phyloP scores from a whole-genome alignment of 2,888 invertebrate species.

The Drosophila peninsularis region DNA sequence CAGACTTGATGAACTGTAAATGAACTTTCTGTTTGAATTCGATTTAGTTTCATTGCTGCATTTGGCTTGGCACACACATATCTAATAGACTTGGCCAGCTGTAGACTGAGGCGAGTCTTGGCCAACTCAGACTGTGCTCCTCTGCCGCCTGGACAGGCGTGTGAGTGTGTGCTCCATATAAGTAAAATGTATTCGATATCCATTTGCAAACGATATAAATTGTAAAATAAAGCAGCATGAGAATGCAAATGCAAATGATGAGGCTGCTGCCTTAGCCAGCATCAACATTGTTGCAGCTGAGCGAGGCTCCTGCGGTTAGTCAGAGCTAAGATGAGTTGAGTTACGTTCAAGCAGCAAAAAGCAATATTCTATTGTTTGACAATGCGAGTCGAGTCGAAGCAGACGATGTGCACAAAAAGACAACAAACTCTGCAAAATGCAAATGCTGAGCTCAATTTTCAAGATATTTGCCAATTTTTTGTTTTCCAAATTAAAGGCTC shows the following conservation, averaged over 20 bases:
- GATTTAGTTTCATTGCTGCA: conserved; percentile 73
- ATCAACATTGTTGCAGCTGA: conserved; percentile 23
- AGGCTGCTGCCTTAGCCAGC: conserved; percentile 7
- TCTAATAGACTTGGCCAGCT: conserved; percentile 42
- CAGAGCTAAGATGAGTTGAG: conserved; percentile 20
- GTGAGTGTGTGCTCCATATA: conserved; percentile 16
- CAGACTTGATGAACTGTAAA: conserved; percentile 78
- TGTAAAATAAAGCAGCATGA: conserved; percentile 51
- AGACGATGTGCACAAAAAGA: conserved; percentile 8
- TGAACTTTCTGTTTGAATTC: conserved; percentile 79
- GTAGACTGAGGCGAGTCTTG: conserved; percentile 4
- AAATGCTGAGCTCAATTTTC: conserved; percentile 22
- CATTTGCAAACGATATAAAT: conserved; percentile 46
- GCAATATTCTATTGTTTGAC: conserved; percentile 45
- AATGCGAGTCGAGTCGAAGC: conserved; percentile 3
- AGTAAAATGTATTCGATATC: conserved; percentile 47
- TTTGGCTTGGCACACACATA: conserved; percentile 40
- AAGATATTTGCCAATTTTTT: conserved; percentile 10
- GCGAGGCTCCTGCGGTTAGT: conserved; percentile 35
- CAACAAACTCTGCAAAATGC: conserved; percentile 29
- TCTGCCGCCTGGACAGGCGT: conserved; percentile 37
- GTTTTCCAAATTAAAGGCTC: background rate
- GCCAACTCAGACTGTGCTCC: conserved; percentile 5
- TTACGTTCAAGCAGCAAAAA: conserved; percentile 19
- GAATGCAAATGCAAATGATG: conserved; percentile 45